Percentiles rank a stretch among this genome's conserved stretches.
These are phyloP conservation scores for Catocala nupta DNA, from an alignment of 2,888 invertebrate genomes.

Conservation along the genomic window DNA sequence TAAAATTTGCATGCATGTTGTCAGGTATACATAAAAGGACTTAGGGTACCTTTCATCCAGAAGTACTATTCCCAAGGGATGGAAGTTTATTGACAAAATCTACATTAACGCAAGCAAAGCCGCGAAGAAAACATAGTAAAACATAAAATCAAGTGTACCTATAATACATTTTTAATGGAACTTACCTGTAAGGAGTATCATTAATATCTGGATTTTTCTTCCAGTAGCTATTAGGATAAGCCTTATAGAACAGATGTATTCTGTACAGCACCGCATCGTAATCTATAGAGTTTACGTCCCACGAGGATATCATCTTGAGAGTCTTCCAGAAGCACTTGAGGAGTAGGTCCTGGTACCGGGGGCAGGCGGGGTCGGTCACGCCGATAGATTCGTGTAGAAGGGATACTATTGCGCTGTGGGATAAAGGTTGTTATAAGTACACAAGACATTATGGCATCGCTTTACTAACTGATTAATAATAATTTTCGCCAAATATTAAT, in stretches of 20 bases:
- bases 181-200: constrained; percentile 93
- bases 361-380: constrained; percentile 86
- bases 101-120: too few relatives aligned
- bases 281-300: constrained; percentile 91
- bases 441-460: too few relatives aligned
- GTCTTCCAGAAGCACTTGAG: constrained; percentile 99
- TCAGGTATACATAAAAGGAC: too few relatives aligned
- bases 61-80: too few relatives aligned
- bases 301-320: constrained; percentile 94
- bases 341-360: constrained; percentile 93
- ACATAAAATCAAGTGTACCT: not conserved
- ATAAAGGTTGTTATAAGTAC: constrained; percentile 13
- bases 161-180: too few relatives aligned
- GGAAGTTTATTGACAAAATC: too few relatives aligned
- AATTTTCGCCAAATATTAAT: too few relatives aligned
- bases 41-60: too few relatives aligned
- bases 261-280: constrained; percentile 93
- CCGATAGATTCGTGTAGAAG: constrained; percentile 95
- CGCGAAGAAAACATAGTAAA: too few relatives aligned
- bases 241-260: constrained; percentile 95
- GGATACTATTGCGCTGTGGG: constrained; percentile 93
- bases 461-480: too few relatives aligned
- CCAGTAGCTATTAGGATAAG: constrained; percentile 96
- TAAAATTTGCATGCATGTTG: too few relatives aligned
- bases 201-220: constrained; percentile 90